phyloP scores from a whole-genome alignment of 2,888 invertebrate genomes.

The Drosophila pseudotakahashii region DNA sequence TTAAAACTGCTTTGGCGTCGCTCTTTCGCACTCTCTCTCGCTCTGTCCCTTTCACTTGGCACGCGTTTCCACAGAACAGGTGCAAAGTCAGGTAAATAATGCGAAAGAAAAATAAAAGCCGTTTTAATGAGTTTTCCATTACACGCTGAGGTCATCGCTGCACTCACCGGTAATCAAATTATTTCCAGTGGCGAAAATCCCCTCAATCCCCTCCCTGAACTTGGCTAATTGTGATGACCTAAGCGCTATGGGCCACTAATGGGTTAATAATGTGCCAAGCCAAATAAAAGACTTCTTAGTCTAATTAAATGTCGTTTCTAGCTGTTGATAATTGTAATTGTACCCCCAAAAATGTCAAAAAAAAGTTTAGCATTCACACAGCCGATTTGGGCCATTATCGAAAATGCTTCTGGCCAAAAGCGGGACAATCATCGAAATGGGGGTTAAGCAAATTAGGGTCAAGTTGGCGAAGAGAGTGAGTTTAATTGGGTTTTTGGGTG shows the following conservation, averaged over 20 bases:
- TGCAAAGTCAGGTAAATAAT: constrained; percentile 32
- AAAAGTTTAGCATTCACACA: constrained; percentile 24
- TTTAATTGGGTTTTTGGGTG: background rate
- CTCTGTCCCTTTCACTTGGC: constrained; percentile 43
- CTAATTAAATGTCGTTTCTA: constrained; percentile 50
- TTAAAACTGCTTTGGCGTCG: constrained; percentile 12
- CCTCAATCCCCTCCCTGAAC: constrained; percentile 10
- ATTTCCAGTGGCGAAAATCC: constrained; percentile 51
- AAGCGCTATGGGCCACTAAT: constrained; percentile 58
- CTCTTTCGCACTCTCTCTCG: constrained; percentile 4
- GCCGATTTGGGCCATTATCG: constrained; percentile 38
- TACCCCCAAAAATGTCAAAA: constrained; percentile 2
- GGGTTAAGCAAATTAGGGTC: constrained; percentile 39
- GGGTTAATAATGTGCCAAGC: constrained; percentile 67
- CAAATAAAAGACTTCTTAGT: constrained; percentile 45
- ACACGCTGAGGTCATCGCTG: constrained; percentile 65
- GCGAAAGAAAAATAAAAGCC: constrained; percentile 23
- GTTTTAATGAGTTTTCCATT: constrained; percentile 41
- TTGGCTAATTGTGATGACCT: constrained; percentile 46
- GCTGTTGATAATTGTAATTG: constrained; percentile 43
- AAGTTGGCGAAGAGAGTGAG: constrained; percentile 13
- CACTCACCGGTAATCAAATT: constrained; percentile 64
- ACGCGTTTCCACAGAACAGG: constrained; percentile 38
- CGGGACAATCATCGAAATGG: constrained; percentile 41
- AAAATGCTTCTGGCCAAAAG: constrained; percentile 47